Evolutionary conservation across 2,888 invertebrate species (phyloP), one percentile per base, ranked within the genome.

Genomic region (Melipona bicolor): DNA sequence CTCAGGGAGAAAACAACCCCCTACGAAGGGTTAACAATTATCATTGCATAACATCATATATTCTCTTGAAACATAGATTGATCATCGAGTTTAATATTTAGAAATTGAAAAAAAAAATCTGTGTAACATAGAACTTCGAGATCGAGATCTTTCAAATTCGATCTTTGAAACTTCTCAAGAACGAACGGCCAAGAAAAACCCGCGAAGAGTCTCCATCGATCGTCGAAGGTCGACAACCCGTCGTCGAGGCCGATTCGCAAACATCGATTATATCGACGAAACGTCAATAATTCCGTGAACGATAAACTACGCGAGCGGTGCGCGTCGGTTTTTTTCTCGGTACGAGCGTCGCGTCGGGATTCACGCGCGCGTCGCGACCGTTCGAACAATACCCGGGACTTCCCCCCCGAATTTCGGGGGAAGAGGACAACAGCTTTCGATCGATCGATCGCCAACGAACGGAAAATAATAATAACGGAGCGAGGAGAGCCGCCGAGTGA

Each of bases 251-350:
- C 88, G 81, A 91, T 89, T 91, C 89, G 72, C 90, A 91, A 92
- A 91, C 92, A 92, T 90, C 89, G 89, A 93, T 92, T 91, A 90
- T 88, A 89, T 81, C 87, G 85, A 86, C 86, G 85, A 87, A 87
- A 87, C 86, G 90, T 90, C 91, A 89, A 91, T 90, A 91, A 91
- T 93, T 93, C 93, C 87, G 61, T 84, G 93, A 93, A 93, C 84
- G 91, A 90, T 72, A 83, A 79, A 62, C 78, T 69, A 85, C 80
- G 71, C 86, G 74, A 6, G 1, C 84, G 73, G 43, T 68, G 71
- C 79, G 56, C 77, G 79, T 78, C 69, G 83, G 59, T 43, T 43
- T 5, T 36, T 85, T 89, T 89, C 90, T 85, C 76, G 82, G 81
- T 87, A 88, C 32, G 56, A 54, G 68, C n/a, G 68, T 56, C 85